Conservation (phyloP, 2,888 invertebrate species). For the Beris morrisii region DNA sequence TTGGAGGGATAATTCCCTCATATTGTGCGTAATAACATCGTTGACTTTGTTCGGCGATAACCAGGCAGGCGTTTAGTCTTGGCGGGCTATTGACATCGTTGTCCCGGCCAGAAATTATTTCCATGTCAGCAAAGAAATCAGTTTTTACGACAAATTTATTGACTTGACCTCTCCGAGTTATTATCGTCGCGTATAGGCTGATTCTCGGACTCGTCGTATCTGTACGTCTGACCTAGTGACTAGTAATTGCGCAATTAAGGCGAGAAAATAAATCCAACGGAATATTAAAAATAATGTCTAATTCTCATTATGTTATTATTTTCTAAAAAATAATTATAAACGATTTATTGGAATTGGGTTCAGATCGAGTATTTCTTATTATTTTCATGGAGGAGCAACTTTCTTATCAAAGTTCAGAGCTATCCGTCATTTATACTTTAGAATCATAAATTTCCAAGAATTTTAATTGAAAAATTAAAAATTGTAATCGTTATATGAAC, state of each 20-base stretch:
- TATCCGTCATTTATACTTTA: no score
- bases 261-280: constrained; percentile 11
- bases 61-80: no score
- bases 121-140: constrained; percentile 8
- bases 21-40: no score
- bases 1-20: constrained; percentile 4
- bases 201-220: background rate
- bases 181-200: constrained; percentile 2
- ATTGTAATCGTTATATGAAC: no score
- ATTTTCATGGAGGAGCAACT: no score
- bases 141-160: constrained; percentile 26
- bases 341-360: constrained; percentile 7
- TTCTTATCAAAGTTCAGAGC: no score
- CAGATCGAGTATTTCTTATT: no score
- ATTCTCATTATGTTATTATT: constrained; percentile 21
- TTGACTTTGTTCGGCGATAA: no score
- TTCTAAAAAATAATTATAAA: constrained; percentile 4
- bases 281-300: constrained; percentile 17
- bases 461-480: no score
- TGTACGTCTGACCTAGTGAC: constrained; percentile 19
- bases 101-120: no score
- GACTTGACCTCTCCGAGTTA: constrained; percentile 24
- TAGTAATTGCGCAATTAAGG: constrained; percentile 29
- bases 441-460: no score
- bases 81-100: no score